Evolutionary conservation across 2,888 invertebrate species (phyloP).

Genomic region (Eristalis arbustorum): DNA sequence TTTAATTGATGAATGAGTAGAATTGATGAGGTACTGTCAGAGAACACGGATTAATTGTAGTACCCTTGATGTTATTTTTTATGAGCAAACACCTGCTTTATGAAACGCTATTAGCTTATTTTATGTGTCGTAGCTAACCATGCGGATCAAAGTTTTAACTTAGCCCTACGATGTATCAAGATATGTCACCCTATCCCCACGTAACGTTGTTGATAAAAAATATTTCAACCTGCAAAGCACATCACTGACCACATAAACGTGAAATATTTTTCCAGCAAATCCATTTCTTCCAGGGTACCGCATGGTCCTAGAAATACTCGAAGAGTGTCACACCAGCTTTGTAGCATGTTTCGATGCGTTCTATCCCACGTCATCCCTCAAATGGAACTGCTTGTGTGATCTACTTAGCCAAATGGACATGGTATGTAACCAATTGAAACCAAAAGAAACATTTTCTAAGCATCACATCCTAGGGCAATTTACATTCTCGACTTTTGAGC

Average conservation of each 20-base stretch:
- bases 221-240: not conserved
- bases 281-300: slow-evolving; percentile 80
- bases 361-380: slow-evolving; percentile 94
- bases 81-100: not conserved
- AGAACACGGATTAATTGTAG: not conserved
- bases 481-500: slow-evolving; percentile 84
- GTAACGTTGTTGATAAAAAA: not conserved
- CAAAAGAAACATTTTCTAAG: not conserved
- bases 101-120: not conserved
- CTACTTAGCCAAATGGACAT: slow-evolving; percentile 87
- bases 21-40: not conserved
- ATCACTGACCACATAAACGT: not conserved
- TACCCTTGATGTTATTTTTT: too few species aligned
- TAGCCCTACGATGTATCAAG: not conserved
- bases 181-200: not conserved
- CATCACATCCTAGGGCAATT: slow-evolving; percentile 45
- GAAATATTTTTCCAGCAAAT: not conserved
- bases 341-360: slow-evolving; percentile 97
- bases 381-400: slow-evolving; percentile 95
- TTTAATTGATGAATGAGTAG: not conserved
- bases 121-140: not conserved
- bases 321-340: slow-evolving; percentile 94
- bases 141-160: not conserved
- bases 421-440: slow-evolving; percentile 78
- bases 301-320: slow-evolving; percentile 88